Evolutionary conservation across 2,888 invertebrate species (phyloP), one percentile per base, ranked within the genome.

Genomic region (Tetragonisca angustula): DNA sequence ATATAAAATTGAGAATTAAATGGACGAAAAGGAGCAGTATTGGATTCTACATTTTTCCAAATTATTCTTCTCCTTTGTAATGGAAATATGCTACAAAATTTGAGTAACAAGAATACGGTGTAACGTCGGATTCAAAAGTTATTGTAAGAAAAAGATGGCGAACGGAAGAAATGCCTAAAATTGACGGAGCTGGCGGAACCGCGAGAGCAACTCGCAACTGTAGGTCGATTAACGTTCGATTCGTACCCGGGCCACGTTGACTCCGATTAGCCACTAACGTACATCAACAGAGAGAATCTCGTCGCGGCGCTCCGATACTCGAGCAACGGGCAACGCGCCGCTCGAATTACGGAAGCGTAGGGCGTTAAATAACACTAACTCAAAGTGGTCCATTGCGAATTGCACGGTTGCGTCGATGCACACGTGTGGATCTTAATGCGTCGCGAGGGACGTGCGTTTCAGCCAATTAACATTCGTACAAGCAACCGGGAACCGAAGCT

Each of bases 401-500:
- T 69, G 69, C 73, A 54, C 49, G 36, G 62, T 6, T 54, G 61
- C 79, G 61, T 68, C 79, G 81, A 68, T 79, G 81, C 80, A 72
- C 81, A 68, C 81, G 71, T 43, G 43, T 50, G 79, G 80, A 74
- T 81, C 81, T 81, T 79, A 81, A 81, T 79, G 73, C 80, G 81
- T 69, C 81, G 73, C 81, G 27, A 56, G 81, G 81, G 81, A 81
- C 62, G 69, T 24, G 73, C 81, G 80, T 81, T 81, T 81, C 80
- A 79, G 81, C 27, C 81, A 81, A 81, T 81, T 81, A 81, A 81
- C 81, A 74, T 81, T 79, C 80, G 80, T 56, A 74, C 80, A 62
- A 79, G 79, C 73, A 56, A 13, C 43, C 43, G 74, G 76, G 79
- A 87, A 79, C 81, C 76, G 67, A 65, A 62, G 80, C 76, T 88